Evolutionary conservation across 2,113 vertebrate genomes (phyloP), one percentile per base, ranked within the genome.

Genomic region (Mola mola): DNA sequence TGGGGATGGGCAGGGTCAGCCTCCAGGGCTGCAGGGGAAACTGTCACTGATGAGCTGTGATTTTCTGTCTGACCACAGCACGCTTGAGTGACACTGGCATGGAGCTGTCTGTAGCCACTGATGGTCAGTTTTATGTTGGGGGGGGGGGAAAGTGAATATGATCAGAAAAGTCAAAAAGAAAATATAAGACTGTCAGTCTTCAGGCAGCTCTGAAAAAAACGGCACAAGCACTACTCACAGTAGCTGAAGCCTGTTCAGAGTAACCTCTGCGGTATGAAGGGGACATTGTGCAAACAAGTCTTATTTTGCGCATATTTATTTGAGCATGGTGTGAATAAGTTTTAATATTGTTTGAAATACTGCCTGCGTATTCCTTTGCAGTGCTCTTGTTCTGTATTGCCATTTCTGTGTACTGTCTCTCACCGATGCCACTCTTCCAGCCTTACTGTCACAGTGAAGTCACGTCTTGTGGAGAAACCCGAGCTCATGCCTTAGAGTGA

Each of bases 1-100:
- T 99, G 96, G 95, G 96, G 93, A 94, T 86, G 89, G 89, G 93
- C 89, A 85, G 87, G 87, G 92, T 90, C 90, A 90, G 94, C 91
- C 93, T 91, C 90, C 91, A 86, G 87, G 93, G 89, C 91, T 80
- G 87, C 89, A 88, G 81, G 53, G 85, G 88, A 81, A 19, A 16
- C 78, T 67, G 42, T 82, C 58, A 70, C 86, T 90, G 91, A 75
- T 21, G 66, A 87, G 82, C 70, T 72, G 49, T 90, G 69, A 81
- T 74, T 50, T 73, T 79, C 50, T 80, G 58, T 78, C 31, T 74
- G 60, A 53, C n/a, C 43, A 65, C 69, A 43, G 59, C 75, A 50
- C 42, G 6, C 28, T 21, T 47, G 47, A 79, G 68, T 61, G 48
- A 56, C 44, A 67, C 22, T 42, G 47, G 21, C 72, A 59, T 28